These are phyloP conservation scores for Macquaria ambigua DNA, from an alignment of 2,113 vertebrate genomes.

Conservation along the genomic window DNA sequence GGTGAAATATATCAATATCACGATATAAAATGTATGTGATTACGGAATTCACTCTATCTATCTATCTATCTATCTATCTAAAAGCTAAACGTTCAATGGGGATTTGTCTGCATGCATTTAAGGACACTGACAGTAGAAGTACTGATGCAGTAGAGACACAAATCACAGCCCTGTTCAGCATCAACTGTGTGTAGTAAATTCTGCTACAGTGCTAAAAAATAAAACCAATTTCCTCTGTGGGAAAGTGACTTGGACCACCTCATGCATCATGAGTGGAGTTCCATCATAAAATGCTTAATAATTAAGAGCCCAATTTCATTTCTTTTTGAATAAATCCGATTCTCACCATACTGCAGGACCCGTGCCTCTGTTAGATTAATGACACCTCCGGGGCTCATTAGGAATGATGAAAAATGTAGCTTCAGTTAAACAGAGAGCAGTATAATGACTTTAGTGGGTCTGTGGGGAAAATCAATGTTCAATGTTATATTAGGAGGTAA, in stretches of 20 bases:
- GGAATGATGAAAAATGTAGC: slow-evolving; percentile 22
- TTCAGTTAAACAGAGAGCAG: neutral
- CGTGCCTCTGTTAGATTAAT: slow-evolving; percentile 19
- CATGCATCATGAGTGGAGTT: slow-evolving; percentile 31
- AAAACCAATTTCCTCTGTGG: neutral
- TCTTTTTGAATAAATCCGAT: slow-evolving; percentile 60
- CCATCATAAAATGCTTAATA: slow-evolving; percentile 66
- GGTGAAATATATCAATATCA: neutral
- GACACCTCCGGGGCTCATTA: slow-evolving; percentile 18
- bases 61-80: neutral
- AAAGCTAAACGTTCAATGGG: neutral
- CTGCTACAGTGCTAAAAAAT: neutral
- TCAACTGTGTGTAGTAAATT: neutral
- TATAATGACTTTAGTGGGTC: neutral
- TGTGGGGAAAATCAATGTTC: neutral
- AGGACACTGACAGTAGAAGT: neutral
- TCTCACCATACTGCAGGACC: slow-evolving; percentile 15
- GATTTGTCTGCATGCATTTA: neutral
- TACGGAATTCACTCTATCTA: too few species aligned
- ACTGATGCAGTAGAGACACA: neutral
- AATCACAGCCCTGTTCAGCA: neutral
- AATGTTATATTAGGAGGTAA: neutral
- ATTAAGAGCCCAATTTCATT: slow-evolving; percentile 71
- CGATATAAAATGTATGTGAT: neutral
- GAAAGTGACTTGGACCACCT: neutral